These are phyloP conservation scores for Rana temporaria DNA, from an alignment of 2,113 vertebrate genomes.

Conservation along the genomic window DNA sequence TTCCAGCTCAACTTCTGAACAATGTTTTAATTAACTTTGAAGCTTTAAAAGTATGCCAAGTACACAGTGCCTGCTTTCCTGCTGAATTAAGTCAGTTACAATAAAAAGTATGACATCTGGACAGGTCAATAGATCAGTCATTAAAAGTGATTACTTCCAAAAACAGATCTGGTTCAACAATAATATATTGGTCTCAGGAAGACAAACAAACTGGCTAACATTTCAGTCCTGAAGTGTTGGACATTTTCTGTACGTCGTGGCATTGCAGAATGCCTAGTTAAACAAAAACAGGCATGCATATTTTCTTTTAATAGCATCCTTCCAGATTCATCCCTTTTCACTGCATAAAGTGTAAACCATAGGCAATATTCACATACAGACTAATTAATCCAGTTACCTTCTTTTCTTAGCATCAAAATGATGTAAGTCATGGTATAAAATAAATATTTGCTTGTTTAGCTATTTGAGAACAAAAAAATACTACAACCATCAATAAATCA, in stretches of 20 bases:
- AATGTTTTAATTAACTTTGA: conserved; percentile 46
- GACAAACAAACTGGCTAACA: conserved; percentile 29
- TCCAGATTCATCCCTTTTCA: background rate
- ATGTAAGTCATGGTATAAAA: no score
- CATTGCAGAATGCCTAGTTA: conserved; percentile 40
- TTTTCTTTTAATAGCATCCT: conserved; percentile 29
- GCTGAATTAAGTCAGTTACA: conserved; percentile 1
- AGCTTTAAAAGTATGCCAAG: conserved; percentile 10
- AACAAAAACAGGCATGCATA: conserved; percentile 28
- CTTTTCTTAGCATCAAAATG: no score
- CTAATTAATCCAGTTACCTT: no score
- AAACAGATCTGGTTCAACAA: background rate
- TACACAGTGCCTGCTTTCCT: conserved; percentile 1
- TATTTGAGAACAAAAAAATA: no score
- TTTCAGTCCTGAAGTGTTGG: conserved; percentile 39
- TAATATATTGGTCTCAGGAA: background rate
- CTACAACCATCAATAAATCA: no score
- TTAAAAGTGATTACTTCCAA: background rate
- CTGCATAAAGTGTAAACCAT: no score
- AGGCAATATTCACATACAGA: no score
- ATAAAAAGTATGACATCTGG: conserved; percentile 30
- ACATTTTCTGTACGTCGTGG: conserved; percentile 31
- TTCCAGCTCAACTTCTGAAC: conserved; percentile 38
- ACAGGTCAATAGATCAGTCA: conserved; percentile 38
- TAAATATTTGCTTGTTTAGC: no score